phyloP scores from a whole-genome alignment of 2,797 vertebrate genomes.

The Melanotaenia trifasciata region DNA sequence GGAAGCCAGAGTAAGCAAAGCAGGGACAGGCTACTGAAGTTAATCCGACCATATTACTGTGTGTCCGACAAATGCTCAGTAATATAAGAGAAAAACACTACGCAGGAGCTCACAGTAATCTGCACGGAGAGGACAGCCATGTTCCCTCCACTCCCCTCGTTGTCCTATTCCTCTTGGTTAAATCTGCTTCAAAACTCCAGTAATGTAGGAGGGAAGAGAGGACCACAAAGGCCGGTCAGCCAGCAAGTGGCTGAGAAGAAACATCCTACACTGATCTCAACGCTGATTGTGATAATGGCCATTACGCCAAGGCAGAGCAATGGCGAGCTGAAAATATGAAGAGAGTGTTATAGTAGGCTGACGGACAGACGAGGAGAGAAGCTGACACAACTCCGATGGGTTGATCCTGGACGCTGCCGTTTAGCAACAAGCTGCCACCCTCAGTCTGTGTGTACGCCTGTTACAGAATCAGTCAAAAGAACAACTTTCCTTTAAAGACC shows the following conservation, averaged over 20 bases:
- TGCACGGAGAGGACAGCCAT: constrained; percentile 63
- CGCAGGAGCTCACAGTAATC: constrained; percentile 64
- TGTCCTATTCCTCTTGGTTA: constrained; percentile 42
- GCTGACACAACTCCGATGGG: constrained; percentile 20
- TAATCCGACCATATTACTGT: constrained; percentile 60
- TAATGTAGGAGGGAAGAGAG: constrained; percentile 57
- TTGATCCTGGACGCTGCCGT: constrained; percentile 34
- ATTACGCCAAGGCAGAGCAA: constrained; percentile 44
- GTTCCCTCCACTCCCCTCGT: constrained; percentile 11
- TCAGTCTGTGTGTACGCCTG: constrained; percentile 15
- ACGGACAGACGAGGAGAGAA: constrained; percentile 41
- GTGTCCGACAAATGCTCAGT: constrained; percentile 46
- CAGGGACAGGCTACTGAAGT: constrained; percentile 59
- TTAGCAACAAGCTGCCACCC: constrained; percentile 28
- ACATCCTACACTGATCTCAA: constrained; percentile 32
- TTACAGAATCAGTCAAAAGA: constrained; percentile 44
- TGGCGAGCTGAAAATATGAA: constrained; percentile 54
- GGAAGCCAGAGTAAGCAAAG: constrained; percentile 48
- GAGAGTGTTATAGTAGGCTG: constrained; percentile 30
- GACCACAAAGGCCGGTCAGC: constrained; percentile 59
- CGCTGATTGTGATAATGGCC: constrained; percentile 49
- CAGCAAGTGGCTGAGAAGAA: constrained; percentile 52
- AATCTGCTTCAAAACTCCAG: constrained; percentile 67
- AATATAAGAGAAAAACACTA: constrained; percentile 59
- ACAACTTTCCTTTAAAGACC: constrained; percentile 36